phyloP scores from a whole-genome alignment of 2,888 invertebrate species.

The Phorcus lineatus region DNA sequence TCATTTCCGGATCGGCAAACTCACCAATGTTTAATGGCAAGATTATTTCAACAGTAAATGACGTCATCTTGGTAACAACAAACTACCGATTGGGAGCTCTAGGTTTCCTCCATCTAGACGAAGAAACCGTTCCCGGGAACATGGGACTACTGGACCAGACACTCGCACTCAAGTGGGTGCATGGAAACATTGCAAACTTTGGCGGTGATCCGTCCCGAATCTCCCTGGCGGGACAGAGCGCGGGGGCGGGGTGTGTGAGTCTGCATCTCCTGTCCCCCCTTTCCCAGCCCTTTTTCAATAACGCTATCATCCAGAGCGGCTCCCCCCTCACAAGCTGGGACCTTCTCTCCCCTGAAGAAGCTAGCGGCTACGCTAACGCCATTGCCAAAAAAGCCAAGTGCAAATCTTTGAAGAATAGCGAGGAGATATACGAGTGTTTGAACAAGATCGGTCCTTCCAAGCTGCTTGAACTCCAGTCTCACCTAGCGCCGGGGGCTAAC shows the following conservation, averaged over 20 bases:
- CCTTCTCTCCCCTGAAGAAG: conserved; percentile 29
- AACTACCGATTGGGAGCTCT: conserved; percentile 94
- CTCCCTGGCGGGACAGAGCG: conserved; percentile 68
- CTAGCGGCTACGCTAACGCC: conserved; percentile 81
- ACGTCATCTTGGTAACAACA: conserved; percentile 95
- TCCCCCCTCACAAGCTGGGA: conserved; percentile 55
- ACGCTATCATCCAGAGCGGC: conserved; percentile 64
- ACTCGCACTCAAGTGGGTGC: conserved; percentile 93
- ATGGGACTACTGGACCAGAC: conserved; percentile 96
- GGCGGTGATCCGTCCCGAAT: conserved; percentile 63
- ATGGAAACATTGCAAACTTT: conserved; percentile 85
- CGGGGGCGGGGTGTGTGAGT: conserved; percentile 59
- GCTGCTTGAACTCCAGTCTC: conserved; percentile 45
- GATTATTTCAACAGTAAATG: conserved; percentile 87
- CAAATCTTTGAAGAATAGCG: conserved; percentile 20
- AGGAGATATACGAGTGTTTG: conserved; percentile 52
- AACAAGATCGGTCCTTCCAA: conserved; percentile 36
- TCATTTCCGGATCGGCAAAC: conserved; percentile 93
- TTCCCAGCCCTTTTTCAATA: conserved; percentile 56
- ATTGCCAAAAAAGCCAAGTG: conserved; percentile 74
- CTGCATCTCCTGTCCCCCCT: conserved; percentile 60
- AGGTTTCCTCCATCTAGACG: conserved; percentile 92
- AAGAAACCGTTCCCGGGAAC: conserved; percentile 88
- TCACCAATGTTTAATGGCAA: conserved; percentile 79
- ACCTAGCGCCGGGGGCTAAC: conserved; percentile 31